phyloP scores from a whole-genome alignment of 2,797 vertebrate species.

The Lepus townsendii region DNA sequence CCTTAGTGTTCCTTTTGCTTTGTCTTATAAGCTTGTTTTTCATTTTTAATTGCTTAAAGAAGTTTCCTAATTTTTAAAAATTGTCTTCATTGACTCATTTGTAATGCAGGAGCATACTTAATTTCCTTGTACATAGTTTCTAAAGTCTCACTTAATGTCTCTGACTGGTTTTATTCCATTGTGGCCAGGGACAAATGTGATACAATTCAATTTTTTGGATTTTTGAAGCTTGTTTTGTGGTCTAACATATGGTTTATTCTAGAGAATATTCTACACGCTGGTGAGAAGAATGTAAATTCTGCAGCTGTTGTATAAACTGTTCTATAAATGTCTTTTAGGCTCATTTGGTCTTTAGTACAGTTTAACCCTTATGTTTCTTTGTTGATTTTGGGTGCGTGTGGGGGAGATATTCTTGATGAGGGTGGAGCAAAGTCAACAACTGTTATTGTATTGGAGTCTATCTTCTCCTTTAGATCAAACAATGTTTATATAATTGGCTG shows the following conservation, averaged over 20 bases:
- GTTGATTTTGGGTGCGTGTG: too few species aligned
- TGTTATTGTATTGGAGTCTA: too few species aligned
- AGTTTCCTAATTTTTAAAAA: not conserved
- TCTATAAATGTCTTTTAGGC: not conserved
- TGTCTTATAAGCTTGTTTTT: not conserved
- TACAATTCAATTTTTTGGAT: not conserved
- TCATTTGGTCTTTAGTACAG: not conserved
- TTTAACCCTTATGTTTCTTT: too few species aligned
- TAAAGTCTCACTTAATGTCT: not conserved
- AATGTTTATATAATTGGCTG: not conserved
- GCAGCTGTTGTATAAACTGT: not conserved
- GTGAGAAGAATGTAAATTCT: not conserved
- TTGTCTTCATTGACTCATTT: not conserved
- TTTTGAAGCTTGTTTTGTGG: not conserved
- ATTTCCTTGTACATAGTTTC: not conserved
- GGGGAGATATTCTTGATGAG: too few species aligned
- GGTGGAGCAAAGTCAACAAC: too few species aligned
- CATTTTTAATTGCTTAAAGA: not conserved
- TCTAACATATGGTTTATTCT: not conserved
- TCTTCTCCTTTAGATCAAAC: too few species aligned
- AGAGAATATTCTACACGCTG: not conserved
- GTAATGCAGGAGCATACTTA: not conserved
- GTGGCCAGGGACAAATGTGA: not conserved
- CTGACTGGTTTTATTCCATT: not conserved
- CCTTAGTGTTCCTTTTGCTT: not conserved